These are phyloP conservation scores for Steatornis caripensis DNA, from an alignment of 2,113 vertebrate species.

Conservation along the genomic window DNA sequence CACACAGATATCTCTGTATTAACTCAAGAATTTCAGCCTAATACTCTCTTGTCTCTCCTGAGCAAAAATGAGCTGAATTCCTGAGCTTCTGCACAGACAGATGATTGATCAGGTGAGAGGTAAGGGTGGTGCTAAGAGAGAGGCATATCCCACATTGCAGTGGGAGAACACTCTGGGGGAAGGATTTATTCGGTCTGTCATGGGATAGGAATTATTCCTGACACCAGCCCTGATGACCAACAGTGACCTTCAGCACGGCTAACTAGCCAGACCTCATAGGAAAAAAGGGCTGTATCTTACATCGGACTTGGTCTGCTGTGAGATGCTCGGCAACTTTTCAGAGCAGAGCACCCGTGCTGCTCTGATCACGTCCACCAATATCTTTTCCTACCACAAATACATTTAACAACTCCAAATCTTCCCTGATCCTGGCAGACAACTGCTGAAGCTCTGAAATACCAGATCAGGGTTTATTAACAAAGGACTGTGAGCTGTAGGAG, in stretches of 20 bases:
- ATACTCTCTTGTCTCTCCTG: too few species aligned
- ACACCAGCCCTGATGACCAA: background rate
- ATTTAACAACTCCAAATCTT: background rate
- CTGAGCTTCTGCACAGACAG: background rate
- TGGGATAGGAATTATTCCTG: background rate
- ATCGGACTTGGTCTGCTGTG: background rate
- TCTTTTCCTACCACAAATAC: background rate
- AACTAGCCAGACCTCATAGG: background rate
- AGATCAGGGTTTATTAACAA: background rate
- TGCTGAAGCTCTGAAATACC: background rate
- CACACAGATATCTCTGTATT: background rate
- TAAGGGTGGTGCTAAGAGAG: background rate
- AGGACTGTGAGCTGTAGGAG: background rate
- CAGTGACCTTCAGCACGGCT: background rate
- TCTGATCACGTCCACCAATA: rapidly evolving
- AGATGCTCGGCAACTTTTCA: background rate
- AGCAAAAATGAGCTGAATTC: too few species aligned
- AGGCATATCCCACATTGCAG: background rate
- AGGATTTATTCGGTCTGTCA: slow-evolving; percentile 18
- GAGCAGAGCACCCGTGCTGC: background rate
- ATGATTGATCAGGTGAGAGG: background rate
- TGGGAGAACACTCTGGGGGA: background rate
- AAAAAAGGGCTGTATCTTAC: background rate
- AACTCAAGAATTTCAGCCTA: background rate
- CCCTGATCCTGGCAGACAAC: background rate